Evolutionary conservation across 2,797 vertebrate genomes (phyloP), one percentile per base, ranked within the genome.

Genomic region (Eulemur mongoz): DNA sequence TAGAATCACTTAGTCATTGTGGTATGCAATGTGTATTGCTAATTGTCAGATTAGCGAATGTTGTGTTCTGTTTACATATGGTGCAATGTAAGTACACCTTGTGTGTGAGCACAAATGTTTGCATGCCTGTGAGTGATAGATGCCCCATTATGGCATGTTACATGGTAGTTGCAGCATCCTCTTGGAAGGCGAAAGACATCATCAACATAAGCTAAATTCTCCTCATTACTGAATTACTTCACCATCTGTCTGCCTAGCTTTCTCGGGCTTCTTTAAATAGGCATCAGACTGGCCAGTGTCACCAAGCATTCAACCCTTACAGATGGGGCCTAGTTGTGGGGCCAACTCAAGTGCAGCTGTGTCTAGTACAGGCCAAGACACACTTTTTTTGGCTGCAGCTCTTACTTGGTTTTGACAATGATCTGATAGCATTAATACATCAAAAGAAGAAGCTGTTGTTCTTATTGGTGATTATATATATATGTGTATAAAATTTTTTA

Each of bases 321-420:
- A 98, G 97, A 97, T 98, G 98, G 98, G 93, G 79, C 94, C 76
- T 93, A 25, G 63, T 38, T 65, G 70, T 43, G 20, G 88, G 80
- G 95, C 97, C 98, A 97, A 86, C 96, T 93, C 73, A 89, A 94
- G 87, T 97, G 83, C 97, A 98, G 97, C 97, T 98, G 96, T 96
- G 93, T 75, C 89, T 93, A 27, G 17, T 27, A 17, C 20, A 88
- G 93, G 94, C 96, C 82, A 91, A 93, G 89, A 67, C 32, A 79
- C 57, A 82, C 23, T 84, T 48, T 38, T 83, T 94, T 88, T 96
- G 94, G 97, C 89, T 59, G 57, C 38, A 73, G 89, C 69, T 95
- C 88, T 78, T 91, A 87, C 95, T 54, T 94, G 69, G 52, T 93
- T 94, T 96, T 92, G 81, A 94, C 81, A 94, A 13, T 95, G 67